A percentile compares a stretch with the other conserved stretches of the same genome.
Conservation (phyloP, 30 jellyfish, hydroid and myxozoan species). For the Turritopsis rubra region DNA sequence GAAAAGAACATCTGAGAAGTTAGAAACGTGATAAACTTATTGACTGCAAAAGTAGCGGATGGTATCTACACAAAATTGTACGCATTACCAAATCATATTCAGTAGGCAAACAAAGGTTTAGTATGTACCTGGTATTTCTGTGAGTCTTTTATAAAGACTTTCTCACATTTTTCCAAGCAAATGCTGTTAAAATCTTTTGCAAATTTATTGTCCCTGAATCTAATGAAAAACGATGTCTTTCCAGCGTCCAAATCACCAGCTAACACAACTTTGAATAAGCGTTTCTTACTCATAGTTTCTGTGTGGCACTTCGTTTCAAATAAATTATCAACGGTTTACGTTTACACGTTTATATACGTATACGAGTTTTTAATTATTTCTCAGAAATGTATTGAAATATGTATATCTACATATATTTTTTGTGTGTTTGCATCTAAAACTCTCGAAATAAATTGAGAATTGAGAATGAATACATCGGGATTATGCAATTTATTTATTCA, state of each 20-base stretch:
- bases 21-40: too few relatives aligned
- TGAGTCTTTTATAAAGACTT: slow-evolving; percentile 29
- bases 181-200: slow-evolving; percentile 40
- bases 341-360: too few relatives aligned
- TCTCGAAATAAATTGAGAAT: too few relatives aligned
- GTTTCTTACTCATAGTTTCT: background rate
- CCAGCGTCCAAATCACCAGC: slow-evolving; percentile 80
- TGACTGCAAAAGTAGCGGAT: background rate
- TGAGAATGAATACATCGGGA: too few relatives aligned
- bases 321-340: background rate
- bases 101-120: background rate
- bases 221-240: slow-evolving; percentile 58
- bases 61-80: too few relatives aligned
- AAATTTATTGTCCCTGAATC: slow-evolving; percentile 57
- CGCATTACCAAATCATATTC: background rate
- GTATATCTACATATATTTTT: too few relatives aligned
- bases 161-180: slow-evolving; percentile 59
- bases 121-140: slow-evolving; percentile 24
- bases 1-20: too few relatives aligned
- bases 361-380: too few relatives aligned
- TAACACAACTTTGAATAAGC: slow-evolving; percentile 49
- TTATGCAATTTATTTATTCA: too few relatives aligned
- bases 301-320: too few relatives aligned
- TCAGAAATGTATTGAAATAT: too few relatives aligned
- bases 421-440: too few relatives aligned